These are phyloP conservation scores for Hirudinaria manillensis DNA, from an alignment of 2,888 invertebrate genomes.

Conservation along the genomic window DNA sequence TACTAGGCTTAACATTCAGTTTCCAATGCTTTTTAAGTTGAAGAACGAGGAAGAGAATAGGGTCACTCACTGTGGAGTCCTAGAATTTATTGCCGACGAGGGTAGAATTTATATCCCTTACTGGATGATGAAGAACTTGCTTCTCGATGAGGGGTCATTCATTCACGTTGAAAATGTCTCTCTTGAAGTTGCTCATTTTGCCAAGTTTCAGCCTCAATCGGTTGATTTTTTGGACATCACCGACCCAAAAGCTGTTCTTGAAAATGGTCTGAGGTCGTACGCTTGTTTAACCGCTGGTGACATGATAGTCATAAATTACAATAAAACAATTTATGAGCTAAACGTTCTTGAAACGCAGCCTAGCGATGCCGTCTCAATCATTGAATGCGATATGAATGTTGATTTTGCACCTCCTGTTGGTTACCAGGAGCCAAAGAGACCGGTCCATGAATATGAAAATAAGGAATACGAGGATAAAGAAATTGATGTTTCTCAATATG, in stretches of 20 bases:
- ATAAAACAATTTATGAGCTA: conserved; percentile 85
- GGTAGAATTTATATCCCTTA: conserved; percentile 95
- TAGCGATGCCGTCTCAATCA: conserved; percentile 88
- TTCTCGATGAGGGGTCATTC: conserved; percentile 80
- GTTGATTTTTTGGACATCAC: conserved; percentile 93
- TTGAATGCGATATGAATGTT: conserved; percentile 98
- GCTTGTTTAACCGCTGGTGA: conserved; percentile 95
- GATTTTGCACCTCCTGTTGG: conserved; percentile 41
- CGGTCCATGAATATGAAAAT: conserved; percentile 25
- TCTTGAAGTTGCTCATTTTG: conserved; percentile 88
- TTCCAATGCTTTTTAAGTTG: conserved; percentile 96
- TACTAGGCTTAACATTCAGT: conserved; percentile 70
- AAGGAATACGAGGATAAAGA: conserved; percentile 36
- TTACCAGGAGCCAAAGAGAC: conserved; percentile 36
- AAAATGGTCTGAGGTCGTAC: conserved; percentile 86
- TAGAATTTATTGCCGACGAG: conserved; percentile 98
- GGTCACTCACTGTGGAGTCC: conserved; percentile 86
- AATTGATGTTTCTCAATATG: conserved; percentile 37
- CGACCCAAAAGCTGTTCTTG: conserved; percentile 80
- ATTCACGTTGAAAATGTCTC: conserved; percentile 85
- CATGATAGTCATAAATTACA: conserved; percentile 92
- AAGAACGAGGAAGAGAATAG: conserved; percentile 72
- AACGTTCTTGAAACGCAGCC: conserved; percentile 93
- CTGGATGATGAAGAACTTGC: conserved; percentile 96
- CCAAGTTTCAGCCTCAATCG: conserved; percentile 91